A percentile compares a stretch with the other conserved stretches of the same genome.
These are phyloP conservation scores for Gortyna flavago DNA, from an alignment of 2,888 invertebrate species.

Conservation along the genomic window DNA sequence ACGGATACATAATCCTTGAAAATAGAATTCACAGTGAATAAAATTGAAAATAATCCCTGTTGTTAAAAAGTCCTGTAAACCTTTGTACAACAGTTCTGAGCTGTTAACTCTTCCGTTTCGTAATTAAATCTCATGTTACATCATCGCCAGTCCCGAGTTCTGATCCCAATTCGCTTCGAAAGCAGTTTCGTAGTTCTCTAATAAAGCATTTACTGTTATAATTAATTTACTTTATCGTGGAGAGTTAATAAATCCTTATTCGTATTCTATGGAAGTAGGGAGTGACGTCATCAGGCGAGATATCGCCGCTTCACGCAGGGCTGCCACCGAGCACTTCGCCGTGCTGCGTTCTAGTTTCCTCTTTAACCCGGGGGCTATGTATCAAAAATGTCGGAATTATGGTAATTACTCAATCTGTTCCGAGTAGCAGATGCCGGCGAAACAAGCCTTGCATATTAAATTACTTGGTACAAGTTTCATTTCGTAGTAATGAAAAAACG, in stretches of 20 bases:
- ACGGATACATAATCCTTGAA: constrained; percentile 1
- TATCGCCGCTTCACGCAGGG: constrained; percentile 64
- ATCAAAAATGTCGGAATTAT: constrained; percentile 67
- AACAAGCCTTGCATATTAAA: constrained; percentile 61
- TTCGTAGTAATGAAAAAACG: constrained; percentile 28
- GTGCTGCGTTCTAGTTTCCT: constrained; percentile 43
- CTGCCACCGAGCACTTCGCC: constrained; percentile 49
- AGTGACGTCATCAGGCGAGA: constrained; percentile 60
- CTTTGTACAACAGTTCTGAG: neutral
- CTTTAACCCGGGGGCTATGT: constrained; percentile 54
- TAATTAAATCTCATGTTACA: constrained; percentile 12
- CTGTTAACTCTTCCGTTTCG: constrained; percentile 4
- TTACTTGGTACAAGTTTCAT: constrained; percentile 40
- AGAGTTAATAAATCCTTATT: constrained; percentile 62
- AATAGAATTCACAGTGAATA: constrained; percentile 28
- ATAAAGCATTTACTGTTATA: constrained; percentile 57
- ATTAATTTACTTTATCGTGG: constrained; percentile 59
- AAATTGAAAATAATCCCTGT: constrained; percentile 2
- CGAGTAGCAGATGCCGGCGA: constrained; percentile 54
- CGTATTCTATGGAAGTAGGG: constrained; percentile 56
- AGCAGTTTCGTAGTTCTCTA: constrained; percentile 23
- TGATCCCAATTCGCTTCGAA: constrained; percentile 22
- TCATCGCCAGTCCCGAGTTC: constrained; percentile 2
- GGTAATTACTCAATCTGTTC: constrained; percentile 68
- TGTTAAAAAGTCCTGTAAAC: constrained; percentile 5